Evolutionary conservation across 2,888 invertebrate genomes (phyloP), one percentile per base, ranked within the genome.

Genomic region (Leptinotarsa rubiginosa): DNA sequence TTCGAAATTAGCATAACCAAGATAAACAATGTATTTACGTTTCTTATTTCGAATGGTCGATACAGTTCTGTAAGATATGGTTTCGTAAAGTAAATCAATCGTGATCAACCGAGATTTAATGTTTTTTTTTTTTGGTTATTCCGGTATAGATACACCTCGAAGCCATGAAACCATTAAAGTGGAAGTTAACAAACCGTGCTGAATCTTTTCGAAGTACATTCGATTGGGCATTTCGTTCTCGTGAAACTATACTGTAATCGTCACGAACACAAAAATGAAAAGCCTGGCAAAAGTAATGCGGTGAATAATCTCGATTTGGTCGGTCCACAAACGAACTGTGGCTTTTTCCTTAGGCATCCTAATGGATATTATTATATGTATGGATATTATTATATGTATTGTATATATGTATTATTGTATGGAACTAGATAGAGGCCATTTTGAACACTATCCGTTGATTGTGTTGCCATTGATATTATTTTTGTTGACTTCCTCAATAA

Each of bases 1-100:
- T 73, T 65, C 54, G 65, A 66, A 66, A 74, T 74, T 74, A 70
- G 69, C 70, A 67, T 70, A 74, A 74, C 70, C 74, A 62, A 70
- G 70, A 50, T 70, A 74, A 70, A 70, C 50, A 66, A 59, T 49
- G 41, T 65, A 65, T 56, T 50, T 47, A 41, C 74, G 13, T 62
- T 50, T 64, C 70, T 59, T n/a, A 49, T 70, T 25, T 64, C 10
- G 49, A 25, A 49, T 70, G 22, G 20, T 50, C 62, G 64, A 41
- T 56, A 72, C 62, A 72, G 72, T 68, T 72, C 49, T 20, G 68
- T 62, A 68, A 56, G 59, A 54, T 67, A 72, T 66, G 72, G 72
- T 72, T 68, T 31, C 16, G 65, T 47, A 56, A 69, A 66, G 69
- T 50, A 54, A 67, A 73, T 52, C 69, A 65, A 65, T 69, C 59